A percentile compares a stretch with the other conserved stretches of the same genome.
These are phyloP conservation scores for Electrona antarctica DNA, from an alignment of 2,113 vertebrate genomes.

Conservation along the genomic window DNA sequence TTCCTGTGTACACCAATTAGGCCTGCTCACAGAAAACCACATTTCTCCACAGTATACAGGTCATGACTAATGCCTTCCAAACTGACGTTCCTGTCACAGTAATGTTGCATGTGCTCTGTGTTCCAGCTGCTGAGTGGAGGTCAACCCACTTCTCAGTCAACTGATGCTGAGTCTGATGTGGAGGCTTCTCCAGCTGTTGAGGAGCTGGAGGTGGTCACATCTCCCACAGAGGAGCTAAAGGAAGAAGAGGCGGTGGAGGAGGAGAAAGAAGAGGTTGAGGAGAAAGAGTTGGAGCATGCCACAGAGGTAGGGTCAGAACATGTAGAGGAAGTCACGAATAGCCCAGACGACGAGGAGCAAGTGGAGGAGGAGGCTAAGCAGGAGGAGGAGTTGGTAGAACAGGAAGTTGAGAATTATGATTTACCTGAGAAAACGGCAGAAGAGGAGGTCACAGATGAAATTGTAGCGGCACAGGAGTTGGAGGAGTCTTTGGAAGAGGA, in stretches of 20 bases:
- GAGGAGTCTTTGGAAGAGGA: neutral
- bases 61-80: neutral
- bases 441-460: neutral
- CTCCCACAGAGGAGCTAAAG: neutral
- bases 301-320: too few relatives aligned
- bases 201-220: neutral
- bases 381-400: conserved; percentile 5
- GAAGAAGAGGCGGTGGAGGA: conserved; percentile 1
- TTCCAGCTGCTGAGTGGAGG: neutral
- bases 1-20: neutral
- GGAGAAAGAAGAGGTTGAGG: conserved; percentile 3
- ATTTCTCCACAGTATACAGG: neutral
- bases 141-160: neutral
- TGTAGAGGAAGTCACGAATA: too few relatives aligned
- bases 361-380: neutral
- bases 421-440: neutral
- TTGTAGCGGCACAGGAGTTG: neutral
- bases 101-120: neutral
- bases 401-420: conserved; percentile 10
- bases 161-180: neutral
- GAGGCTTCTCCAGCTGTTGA: neutral
- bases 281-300: neutral
- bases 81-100: neutral
- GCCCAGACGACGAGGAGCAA: neutral
- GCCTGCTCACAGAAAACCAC: neutral